phyloP scores from a whole-genome alignment of 2,888 invertebrate species.

The Athalia cordata region DNA sequence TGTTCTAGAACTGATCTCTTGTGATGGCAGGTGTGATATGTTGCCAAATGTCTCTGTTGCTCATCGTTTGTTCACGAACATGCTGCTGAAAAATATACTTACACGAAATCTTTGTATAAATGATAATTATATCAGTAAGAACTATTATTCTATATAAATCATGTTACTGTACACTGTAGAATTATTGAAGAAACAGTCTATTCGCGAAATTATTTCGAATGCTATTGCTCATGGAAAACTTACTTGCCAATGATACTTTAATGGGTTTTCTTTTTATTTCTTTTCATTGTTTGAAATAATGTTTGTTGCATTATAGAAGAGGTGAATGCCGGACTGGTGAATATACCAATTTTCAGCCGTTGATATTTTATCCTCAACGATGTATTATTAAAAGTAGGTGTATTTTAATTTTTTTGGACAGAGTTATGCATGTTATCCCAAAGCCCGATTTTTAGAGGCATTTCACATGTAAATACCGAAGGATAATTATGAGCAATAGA shows the following conservation, averaged over 20 bases:
- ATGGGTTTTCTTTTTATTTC: not conserved
- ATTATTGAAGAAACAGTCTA: conserved; percentile 10
- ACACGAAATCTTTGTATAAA: conserved; percentile 51
- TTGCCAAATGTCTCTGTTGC: not conserved
- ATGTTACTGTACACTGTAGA: conserved; percentile 24
- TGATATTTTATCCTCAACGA: not conserved
- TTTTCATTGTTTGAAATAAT: not conserved
- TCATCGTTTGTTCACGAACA: not conserved
- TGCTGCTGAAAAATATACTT: conserved; percentile 47
- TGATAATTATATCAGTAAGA: conserved; percentile 25
- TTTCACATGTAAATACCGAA: conserved; percentile 33
- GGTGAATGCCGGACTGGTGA: too few relatives aligned
- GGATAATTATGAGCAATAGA: conserved; percentile 20
- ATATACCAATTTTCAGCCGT: too few relatives aligned
- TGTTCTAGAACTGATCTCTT: not conserved
- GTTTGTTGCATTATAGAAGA: too few relatives aligned
- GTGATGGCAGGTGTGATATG: not conserved
- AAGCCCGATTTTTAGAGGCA: not conserved
- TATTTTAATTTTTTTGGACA: not conserved
- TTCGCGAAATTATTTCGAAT: conserved; percentile 22
- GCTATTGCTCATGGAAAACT: conserved; percentile 33
- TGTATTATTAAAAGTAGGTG: not conserved
- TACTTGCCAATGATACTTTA: conserved; percentile 23
- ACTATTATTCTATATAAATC: conserved; percentile 35
- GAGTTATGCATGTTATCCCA: not conserved